phyloP scores from a whole-genome alignment of 2,113 vertebrate species.

The Sorex fumeus region DNA sequence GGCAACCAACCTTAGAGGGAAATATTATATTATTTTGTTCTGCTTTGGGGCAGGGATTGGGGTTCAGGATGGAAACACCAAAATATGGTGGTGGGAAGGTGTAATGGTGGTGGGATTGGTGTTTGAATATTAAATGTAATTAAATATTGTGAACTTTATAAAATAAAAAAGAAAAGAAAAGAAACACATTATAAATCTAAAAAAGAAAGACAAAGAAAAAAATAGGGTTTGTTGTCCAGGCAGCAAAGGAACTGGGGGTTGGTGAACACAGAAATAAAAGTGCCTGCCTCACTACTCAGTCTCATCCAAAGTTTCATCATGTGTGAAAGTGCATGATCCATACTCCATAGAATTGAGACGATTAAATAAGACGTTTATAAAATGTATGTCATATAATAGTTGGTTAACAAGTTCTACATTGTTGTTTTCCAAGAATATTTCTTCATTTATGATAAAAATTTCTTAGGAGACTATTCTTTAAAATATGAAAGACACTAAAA shows the following conservation, averaged over 20 bases:
- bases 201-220: no score
- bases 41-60: no score
- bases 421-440: conserved; percentile 47
- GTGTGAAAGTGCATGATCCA: background rate
- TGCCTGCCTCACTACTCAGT: background rate
- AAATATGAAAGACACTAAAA: conserved; percentile 64
- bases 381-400: conserved; percentile 6
- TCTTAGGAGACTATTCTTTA: conserved; percentile 31
- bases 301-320: conserved; percentile 2
- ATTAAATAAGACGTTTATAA: conserved; percentile 22
- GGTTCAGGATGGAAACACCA: no score
- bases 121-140: no score
- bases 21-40: no score
- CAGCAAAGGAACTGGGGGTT: conserved; percentile 2
- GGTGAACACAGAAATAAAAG: background rate
- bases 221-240: no score
- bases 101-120: no score
- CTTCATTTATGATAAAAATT: conserved; percentile 23
- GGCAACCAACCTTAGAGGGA: no score
- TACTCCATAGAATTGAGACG: background rate
- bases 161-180: no score
- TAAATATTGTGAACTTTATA: no score
- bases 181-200: no score
- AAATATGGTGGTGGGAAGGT: no score
- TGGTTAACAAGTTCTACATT: background rate